phyloP scores from a whole-genome alignment of 1,140 invertebrate species.

The Zaprionus gabonicus region DNA sequence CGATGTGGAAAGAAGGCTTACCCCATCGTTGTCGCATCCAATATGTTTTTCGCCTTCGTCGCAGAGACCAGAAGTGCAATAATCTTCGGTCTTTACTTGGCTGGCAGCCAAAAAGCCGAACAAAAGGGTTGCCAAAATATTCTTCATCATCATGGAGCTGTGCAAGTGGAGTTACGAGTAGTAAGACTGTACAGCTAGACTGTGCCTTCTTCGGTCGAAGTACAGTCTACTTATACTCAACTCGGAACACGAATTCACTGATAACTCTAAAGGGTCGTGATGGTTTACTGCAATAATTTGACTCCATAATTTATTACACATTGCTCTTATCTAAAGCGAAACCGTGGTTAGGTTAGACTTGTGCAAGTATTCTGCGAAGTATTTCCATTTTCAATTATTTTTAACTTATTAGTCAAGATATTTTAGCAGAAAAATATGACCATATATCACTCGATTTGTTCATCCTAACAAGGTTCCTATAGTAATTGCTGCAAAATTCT shows the following conservation, averaged over 20 bases:
- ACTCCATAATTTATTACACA: background rate
- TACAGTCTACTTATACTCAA: constrained; percentile 1
- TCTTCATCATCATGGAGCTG: background rate
- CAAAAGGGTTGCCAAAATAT: background rate
- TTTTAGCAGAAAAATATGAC: background rate
- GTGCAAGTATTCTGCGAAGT: background rate
- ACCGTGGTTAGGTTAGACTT: background rate
- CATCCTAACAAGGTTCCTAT: background rate
- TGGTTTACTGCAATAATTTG: background rate
- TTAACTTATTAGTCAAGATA: background rate
- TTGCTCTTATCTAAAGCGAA: background rate
- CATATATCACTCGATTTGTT: background rate
- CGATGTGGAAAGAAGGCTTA: constrained; percentile 3
- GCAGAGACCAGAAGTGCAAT: constrained; percentile 22
- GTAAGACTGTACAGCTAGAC: constrained; percentile 1
- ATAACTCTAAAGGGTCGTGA: background rate
- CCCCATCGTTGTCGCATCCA: constrained; percentile 33
- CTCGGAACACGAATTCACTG: background rate
- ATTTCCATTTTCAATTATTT: background rate
- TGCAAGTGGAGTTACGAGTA: background rate
- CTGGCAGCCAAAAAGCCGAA: background rate
- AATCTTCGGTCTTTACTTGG: background rate
- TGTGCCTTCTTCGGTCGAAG: background rate
- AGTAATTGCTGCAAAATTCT: too few species aligned
- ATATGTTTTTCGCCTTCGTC: constrained; percentile 4